Evolutionary conservation across 2,888 invertebrate genomes (phyloP).

Genomic region (Zaprionus bogoriensis): DNA sequence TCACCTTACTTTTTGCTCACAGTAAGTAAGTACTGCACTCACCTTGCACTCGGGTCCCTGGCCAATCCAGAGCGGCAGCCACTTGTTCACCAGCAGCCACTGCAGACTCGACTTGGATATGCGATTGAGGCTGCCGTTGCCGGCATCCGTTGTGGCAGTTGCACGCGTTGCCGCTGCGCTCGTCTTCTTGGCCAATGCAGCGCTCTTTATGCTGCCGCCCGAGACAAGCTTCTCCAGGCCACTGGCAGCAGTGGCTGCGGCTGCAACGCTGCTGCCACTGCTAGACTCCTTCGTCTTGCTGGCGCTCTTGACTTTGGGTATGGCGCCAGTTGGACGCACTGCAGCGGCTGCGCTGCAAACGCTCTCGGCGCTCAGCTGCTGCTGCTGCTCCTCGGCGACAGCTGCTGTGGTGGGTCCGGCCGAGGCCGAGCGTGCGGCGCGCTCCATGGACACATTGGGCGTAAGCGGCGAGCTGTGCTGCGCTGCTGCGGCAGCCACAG

Average conservation of each 20-base stretch:
- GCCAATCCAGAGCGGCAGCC: constrained; percentile 86
- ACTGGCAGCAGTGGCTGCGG: constrained; percentile 20
- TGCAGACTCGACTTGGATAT: constrained; percentile 86
- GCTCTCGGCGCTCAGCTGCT: constrained; percentile 27
- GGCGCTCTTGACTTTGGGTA: constrained; percentile 77
- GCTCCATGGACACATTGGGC: constrained; percentile 72
- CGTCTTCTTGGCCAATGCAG: constrained; percentile 60
- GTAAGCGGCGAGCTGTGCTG: constrained; percentile 55
- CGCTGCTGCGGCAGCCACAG: constrained; percentile 45
- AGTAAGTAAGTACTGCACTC: not conserved
- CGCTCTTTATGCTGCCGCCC: constrained; percentile 51
- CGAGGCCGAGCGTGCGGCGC: constrained; percentile 75
- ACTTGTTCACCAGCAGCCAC: constrained; percentile 87
- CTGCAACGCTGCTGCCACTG: constrained; percentile 12
- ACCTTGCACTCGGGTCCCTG: constrained; percentile 84
- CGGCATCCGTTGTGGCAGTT: constrained; percentile 64
- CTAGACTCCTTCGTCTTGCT: constrained; percentile 59
- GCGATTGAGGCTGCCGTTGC: constrained; percentile 81
- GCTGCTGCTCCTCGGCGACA: constrained; percentile 18
- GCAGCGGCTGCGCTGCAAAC: constrained; percentile 23
- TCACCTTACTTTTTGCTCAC: too few relatives aligned
- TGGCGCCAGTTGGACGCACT: constrained; percentile 73
- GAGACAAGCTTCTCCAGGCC: constrained; percentile 18
- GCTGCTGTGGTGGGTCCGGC: constrained; percentile 65
- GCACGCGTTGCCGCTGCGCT: constrained; percentile 54